Evolutionary conservation across 2,888 invertebrate genomes (phyloP), one percentile per base, ranked within the genome.

Genomic region (Ophion ellenae): DNA sequence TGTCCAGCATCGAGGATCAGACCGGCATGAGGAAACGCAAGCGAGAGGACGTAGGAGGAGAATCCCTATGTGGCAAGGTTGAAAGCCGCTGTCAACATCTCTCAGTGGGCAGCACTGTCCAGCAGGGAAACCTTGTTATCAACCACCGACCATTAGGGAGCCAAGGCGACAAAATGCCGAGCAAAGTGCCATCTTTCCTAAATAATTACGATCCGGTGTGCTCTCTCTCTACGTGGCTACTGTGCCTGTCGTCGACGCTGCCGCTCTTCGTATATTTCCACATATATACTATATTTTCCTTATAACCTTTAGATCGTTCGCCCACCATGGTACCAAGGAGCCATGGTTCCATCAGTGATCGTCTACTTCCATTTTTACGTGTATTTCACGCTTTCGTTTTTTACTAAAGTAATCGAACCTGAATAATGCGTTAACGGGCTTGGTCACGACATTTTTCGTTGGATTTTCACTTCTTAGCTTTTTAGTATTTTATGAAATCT

Each of bases 31-130:
- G 76, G 76, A 86, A 82, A 76, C 66, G 57, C 59, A 64, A 77
- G 69, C 66, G 59, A 73, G 66, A 77, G 67, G 61, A 73, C 53
- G 80, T 70, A 71, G 77, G 76, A 80, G 85, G 73, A 81, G 83
- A 81, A 85, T 84, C 85, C 79, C 87, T 87, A 73, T 88, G 88
- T 86, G 87, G 90, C 86, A 90, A 92, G 92, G 93, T 93, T 93
- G 93, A 94, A 94, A 94, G 94, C 94, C 93, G 92, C 93, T 94
- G 94, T 94, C 94, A 93, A 93, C 93, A 92, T 93, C 93, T 93
- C 94, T 94, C 93, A 94, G 91, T 91, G 93, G 90, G 90, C 93
- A 91, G 90, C 91, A 91, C 89, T 93, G 92, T 92, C 92, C 92
- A 90, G 91, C 89, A 89, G 88, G 91, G 90, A 93, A 94, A 94